Evolutionary conservation across 2,797 vertebrate species (phyloP).

Genomic region (Picus viridis): DNA sequence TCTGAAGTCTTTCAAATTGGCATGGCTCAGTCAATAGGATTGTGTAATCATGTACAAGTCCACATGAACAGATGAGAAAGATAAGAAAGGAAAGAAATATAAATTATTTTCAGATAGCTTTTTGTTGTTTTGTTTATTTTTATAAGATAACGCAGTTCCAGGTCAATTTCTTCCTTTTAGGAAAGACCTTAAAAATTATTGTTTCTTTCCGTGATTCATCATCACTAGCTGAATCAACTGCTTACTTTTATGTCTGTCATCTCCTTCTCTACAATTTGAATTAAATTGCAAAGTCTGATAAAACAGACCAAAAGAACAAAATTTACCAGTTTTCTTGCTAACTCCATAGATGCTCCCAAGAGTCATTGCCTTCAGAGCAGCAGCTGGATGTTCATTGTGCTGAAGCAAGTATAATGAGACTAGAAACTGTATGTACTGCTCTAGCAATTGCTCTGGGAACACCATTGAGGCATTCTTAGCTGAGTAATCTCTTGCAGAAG

Average conservation of each 20-base stretch:
- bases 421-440: background rate
- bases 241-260: background rate
- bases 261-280: background rate
- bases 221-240: background rate
- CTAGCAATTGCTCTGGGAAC: background rate
- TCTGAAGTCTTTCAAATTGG: background rate
- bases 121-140: background rate
- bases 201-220: background rate
- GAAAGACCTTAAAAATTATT: background rate
- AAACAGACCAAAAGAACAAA: background rate
- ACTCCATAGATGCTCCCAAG: background rate
- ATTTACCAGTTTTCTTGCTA: background rate
- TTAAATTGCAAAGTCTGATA: background rate
- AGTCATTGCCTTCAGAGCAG: background rate
- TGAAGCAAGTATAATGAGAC: conserved; percentile 37
- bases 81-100: background rate
- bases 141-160: background rate
- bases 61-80: background rate
- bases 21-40: background rate
- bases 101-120: background rate
- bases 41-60: background rate
- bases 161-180: background rate
- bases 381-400: conserved; percentile 44
- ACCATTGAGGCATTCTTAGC: background rate
- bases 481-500: background rate